phyloP scores from a whole-genome alignment of 2,888 invertebrate species.

The Pseudanteris insignis region DNA sequence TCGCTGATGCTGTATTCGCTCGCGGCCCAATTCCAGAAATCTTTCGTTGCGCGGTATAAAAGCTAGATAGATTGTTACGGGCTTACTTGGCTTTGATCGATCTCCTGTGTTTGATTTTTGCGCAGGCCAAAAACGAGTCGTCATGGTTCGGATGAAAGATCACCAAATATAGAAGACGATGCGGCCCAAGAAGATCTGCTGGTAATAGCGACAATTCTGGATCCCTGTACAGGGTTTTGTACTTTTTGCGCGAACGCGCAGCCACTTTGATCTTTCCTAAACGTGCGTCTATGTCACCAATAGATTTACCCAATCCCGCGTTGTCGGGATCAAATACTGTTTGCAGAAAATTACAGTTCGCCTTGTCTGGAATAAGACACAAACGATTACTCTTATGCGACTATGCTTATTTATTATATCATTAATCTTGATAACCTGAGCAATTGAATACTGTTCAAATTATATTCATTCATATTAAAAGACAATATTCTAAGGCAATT shows the following conservation, averaged over 20 bases:
- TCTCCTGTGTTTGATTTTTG: slow-evolving; percentile 77
- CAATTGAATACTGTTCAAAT: no score
- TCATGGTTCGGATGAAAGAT: slow-evolving; percentile 80
- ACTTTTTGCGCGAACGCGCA: slow-evolving; percentile 70
- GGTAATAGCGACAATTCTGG: slow-evolving; percentile 77
- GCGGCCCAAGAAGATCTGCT: slow-evolving; percentile 78
- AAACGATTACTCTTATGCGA: no score
- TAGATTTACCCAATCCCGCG: slow-evolving; percentile 73
- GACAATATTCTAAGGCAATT: no score
- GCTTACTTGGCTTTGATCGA: slow-evolving; percentile 77
- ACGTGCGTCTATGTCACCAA: slow-evolving; percentile 82
- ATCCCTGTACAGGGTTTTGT: slow-evolving; percentile 75
- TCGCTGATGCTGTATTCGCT: slow-evolving; percentile 33
- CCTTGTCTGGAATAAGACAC: slow-evolving; percentile 60
- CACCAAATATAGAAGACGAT: slow-evolving; percentile 82
- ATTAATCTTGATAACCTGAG: no score
- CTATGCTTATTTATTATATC: no score
- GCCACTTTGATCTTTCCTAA: slow-evolving; percentile 81
- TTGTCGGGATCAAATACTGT: slow-evolving; percentile 85
- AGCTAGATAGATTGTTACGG: slow-evolving; percentile 32
- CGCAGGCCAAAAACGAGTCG: slow-evolving; percentile 83
- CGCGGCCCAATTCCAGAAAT: slow-evolving; percentile 28
- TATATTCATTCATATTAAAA: no score
- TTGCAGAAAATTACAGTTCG: slow-evolving; percentile 86
- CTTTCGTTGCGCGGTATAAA: slow-evolving; percentile 35